These are phyloP conservation scores for Scaptomyza cyrtandrae DNA, from an alignment of 2,888 invertebrate species.

Conservation along the genomic window DNA sequence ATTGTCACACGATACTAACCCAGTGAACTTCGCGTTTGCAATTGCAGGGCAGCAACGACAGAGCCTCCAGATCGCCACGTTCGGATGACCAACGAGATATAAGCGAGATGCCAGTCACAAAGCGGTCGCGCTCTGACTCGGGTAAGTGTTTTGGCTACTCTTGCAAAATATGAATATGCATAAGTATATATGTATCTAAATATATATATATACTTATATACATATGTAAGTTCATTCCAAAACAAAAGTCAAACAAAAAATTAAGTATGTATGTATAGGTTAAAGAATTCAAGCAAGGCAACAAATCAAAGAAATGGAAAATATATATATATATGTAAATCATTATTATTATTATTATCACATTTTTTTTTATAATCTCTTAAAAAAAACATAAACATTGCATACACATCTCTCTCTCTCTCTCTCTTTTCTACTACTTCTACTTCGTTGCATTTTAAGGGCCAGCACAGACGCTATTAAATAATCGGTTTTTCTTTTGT, in stretches of 20 bases:
- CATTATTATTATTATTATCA: slow-evolving; percentile 23
- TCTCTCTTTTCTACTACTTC: slow-evolving; percentile 58
- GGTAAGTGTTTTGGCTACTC: slow-evolving; percentile 71
- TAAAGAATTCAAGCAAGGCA: slow-evolving; percentile 48
- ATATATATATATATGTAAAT: slow-evolving; percentile 47
- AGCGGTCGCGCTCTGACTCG: slow-evolving; percentile 81
- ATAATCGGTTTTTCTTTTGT: slow-evolving; percentile 84
- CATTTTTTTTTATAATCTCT: slow-evolving; percentile 39
- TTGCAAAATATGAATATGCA: slow-evolving; percentile 19
- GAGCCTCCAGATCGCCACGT: slow-evolving; percentile 82
- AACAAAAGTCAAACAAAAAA: slow-evolving; percentile 25
- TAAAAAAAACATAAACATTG: slow-evolving; percentile 51
- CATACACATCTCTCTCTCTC: slow-evolving; percentile 67
- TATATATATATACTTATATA: slow-evolving; percentile 47
- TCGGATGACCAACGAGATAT: slow-evolving; percentile 79
- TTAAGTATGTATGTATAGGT: slow-evolving; percentile 44
- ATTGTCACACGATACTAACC: slow-evolving; percentile 15
- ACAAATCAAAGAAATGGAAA: slow-evolving; percentile 46
- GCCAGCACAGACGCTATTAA: slow-evolving; percentile 83
- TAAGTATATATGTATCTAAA: slow-evolving; percentile 48
- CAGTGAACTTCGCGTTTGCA: slow-evolving; percentile 28
- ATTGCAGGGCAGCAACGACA: slow-evolving; percentile 82
- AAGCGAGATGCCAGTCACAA: slow-evolving; percentile 75
- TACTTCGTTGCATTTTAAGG: slow-evolving; percentile 75
- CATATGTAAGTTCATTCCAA: slow-evolving; percentile 52